phyloP scores from a whole-genome alignment of 2,113 vertebrate genomes.

The Epinephelus moara region DNA sequence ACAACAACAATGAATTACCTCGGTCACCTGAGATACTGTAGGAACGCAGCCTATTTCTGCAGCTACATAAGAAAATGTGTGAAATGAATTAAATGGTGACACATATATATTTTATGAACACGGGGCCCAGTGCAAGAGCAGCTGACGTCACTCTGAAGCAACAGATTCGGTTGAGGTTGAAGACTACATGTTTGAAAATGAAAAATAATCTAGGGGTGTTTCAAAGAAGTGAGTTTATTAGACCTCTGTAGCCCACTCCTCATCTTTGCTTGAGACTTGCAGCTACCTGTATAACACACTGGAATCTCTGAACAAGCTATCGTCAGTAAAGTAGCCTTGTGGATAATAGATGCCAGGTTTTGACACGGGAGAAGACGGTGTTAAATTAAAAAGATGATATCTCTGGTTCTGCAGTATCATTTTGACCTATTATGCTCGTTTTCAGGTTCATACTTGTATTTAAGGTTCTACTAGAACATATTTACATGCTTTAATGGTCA shows the following conservation, averaged over 20 bases:
- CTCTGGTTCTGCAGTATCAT: no score
- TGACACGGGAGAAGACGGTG: no score
- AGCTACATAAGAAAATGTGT: background rate
- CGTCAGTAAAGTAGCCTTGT: background rate
- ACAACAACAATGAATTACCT: conserved; percentile 8
- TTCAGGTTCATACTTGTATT: no score
- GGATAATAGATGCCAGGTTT: background rate
- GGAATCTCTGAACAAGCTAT: background rate
- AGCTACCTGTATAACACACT: background rate
- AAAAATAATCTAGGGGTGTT: background rate
- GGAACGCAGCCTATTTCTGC: background rate
- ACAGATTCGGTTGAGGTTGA: background rate
- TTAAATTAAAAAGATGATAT: no score
- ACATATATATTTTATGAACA: background rate
- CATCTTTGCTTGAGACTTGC: background rate
- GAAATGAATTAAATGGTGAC: background rate
- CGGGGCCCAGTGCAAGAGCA: background rate
- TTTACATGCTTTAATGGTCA: no score
- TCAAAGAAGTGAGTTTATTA: background rate
- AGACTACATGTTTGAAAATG: background rate
- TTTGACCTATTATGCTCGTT: no score
- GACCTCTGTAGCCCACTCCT: background rate
- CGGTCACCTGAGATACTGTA: conserved; percentile 5
- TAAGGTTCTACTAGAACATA: no score
- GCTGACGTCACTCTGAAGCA: background rate